These are phyloP conservation scores for Cromileptes altivelis DNA, from an alignment of 2,113 vertebrate genomes.

Conservation along the genomic window DNA sequence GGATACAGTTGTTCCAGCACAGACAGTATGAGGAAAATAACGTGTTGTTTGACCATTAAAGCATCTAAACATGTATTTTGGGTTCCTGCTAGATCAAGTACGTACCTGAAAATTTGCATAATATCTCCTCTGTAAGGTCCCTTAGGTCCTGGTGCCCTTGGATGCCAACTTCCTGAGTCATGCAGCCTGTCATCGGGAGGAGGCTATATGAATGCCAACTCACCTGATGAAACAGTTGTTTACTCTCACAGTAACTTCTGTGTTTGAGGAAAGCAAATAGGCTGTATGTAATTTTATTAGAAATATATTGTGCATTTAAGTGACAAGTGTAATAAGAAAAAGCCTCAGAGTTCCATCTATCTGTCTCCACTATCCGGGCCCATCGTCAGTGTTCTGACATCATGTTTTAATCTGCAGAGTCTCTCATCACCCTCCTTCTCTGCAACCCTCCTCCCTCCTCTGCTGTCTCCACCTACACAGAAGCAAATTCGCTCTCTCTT, in stretches of 20 bases:
- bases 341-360: slow-evolving; percentile 4
- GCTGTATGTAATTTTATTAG: not conserved
- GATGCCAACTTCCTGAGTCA: slow-evolving; percentile 16
- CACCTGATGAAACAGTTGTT: not conserved
- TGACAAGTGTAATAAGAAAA: not conserved
- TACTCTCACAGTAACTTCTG: not conserved
- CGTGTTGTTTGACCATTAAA: too few relatives aligned
- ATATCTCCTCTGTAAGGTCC: too few relatives aligned
- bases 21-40: too few relatives aligned
- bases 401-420: slow-evolving; percentile 74
- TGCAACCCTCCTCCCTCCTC: slow-evolving; percentile 67
- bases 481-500: slow-evolving; percentile 42
- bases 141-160: not conserved
- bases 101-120: too few relatives aligned
- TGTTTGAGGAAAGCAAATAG: not conserved
- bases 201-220: not conserved
- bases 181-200: not conserved
- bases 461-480: slow-evolving; percentile 53
- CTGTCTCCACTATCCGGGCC: slow-evolving; percentile 36
- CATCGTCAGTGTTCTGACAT: slow-evolving; percentile 46
- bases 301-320: not conserved
- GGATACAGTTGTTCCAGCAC: too few relatives aligned
- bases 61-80: too few relatives aligned
- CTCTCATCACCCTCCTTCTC: slow-evolving; percentile 62
- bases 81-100: too few relatives aligned